phyloP scores from a whole-genome alignment of 1,140 invertebrate genomes.

The Drosophila elegans region DNA sequence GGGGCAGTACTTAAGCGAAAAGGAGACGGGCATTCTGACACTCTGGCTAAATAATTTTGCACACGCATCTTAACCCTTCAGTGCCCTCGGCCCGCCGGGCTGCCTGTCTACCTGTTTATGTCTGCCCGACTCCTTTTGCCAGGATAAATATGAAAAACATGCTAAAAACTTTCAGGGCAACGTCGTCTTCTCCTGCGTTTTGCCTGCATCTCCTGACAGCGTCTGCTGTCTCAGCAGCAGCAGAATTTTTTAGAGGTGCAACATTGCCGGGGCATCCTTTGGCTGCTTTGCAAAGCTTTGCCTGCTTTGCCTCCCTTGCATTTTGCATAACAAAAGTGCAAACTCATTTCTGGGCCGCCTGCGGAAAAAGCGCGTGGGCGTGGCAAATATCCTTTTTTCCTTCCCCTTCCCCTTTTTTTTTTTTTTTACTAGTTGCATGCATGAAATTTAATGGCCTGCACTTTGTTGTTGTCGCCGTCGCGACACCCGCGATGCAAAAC shows the following conservation, averaged over 20 bases:
- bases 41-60: slow-evolving; percentile 79
- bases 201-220: slow-evolving; percentile 27
- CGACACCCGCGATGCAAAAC: slow-evolving; percentile 60
- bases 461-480: slow-evolving; percentile 77
- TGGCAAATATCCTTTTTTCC: slow-evolving; percentile 55
- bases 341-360: slow-evolving; percentile 71
- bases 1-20: slow-evolving; percentile 35
- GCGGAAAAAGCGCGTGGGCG: slow-evolving; percentile 62
- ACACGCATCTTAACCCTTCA: slow-evolving; percentile 76
- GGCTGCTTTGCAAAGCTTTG: slow-evolving; percentile 2
- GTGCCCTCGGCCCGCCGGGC: slow-evolving; percentile 5
- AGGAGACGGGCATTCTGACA: slow-evolving; percentile 68
- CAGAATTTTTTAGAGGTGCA: slow-evolving; percentile 78
- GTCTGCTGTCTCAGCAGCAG: slow-evolving; percentile 72
- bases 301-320: slow-evolving; percentile 4
- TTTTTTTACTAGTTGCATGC: slow-evolving; percentile 71
- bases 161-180: slow-evolving; percentile 62
- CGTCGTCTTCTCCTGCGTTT: slow-evolving; percentile 14
- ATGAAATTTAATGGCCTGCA: slow-evolving; percentile 83
- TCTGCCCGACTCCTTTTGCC: slow-evolving; percentile 44
- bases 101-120: slow-evolving; percentile 41
- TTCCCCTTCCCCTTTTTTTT: background rate
- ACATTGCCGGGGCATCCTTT: slow-evolving; percentile 61
- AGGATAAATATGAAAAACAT: slow-evolving; percentile 82
- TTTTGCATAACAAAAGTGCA: slow-evolving; percentile 81